Evolutionary conservation across 2,888 invertebrate genomes (phyloP), one percentile per base, ranked within the genome.

Genomic region (Epiblema foenella): DNA sequence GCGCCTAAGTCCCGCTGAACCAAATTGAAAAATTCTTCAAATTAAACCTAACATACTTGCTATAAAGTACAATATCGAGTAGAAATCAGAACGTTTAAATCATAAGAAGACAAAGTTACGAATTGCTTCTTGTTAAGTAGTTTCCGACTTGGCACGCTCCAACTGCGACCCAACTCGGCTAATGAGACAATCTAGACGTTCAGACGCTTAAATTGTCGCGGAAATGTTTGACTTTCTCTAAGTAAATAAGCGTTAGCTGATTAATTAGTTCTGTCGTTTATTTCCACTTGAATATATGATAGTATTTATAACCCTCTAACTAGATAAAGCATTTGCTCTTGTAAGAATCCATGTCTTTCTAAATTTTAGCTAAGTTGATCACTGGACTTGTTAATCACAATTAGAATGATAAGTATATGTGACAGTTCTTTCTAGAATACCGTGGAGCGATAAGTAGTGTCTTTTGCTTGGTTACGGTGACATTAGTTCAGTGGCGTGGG

Each of bases 81-180:
- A 39, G n/a, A 17, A 8, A 62, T 62, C 49, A 62, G 42, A 59
- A 67, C 39, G 15, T 56, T 69, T 69, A 69, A 69, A 63, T 63
- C 63, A 69, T 63, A 63, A 62, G 65, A 66, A 66, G 62, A 67
- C 67, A 37, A 68, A 69, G 63, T 69, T 69, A 57, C 56, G 29
- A 69, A 63, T 63, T 69, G 68, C 68, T 68, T 65, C 65, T 56
- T 37, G 62, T 69, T 56, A 69, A 63, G 68, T 62, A 68, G 68
- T 68, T 62, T 52, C 65, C 20, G 54, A 49, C 42, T 71, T 71
- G 71, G 71, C 71, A 71, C 62, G 29, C 49, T 54, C 56, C 56
- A 39, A 66, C 33, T 33, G 0, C 33, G 3, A 24, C 56, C 54
- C 39, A 69, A 59, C 46, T 67, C 49, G 10, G 59, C 66, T 70